Evolutionary conservation across 1,140 invertebrate species (phyloP).

Genomic region (Meloidogyne floridensis): DNA sequence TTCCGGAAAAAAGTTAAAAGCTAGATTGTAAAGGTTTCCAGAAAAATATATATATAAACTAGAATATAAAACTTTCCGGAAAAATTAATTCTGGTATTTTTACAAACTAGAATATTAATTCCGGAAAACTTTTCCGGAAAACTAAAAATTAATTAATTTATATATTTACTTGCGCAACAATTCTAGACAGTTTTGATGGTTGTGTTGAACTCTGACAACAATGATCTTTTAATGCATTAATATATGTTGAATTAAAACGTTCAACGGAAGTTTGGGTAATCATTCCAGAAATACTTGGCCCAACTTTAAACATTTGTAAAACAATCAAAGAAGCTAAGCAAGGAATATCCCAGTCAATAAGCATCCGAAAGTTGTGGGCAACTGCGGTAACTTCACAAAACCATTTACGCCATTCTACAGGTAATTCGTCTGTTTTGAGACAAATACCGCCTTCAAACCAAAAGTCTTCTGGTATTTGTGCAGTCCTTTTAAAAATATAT

Average conservation of each 20-base stretch:
- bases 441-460: constrained; percentile 55
- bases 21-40: background rate
- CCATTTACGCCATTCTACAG: constrained; percentile 48
- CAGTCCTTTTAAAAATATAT: constrained; percentile 28
- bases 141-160: background rate
- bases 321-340: constrained; percentile 57
- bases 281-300: constrained; percentile 44
- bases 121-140: background rate
- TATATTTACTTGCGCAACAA: constrained; percentile 56
- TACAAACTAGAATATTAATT: background rate
- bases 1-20: no score
- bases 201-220: constrained; percentile 50
- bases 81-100: background rate
- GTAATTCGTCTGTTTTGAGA: constrained; percentile 33
- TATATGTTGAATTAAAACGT: constrained; percentile 58
- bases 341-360: constrained; percentile 59
- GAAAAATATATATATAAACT: background rate
- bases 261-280: constrained; percentile 47
- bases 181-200: constrained; percentile 59
- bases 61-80: background rate
- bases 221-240: constrained; percentile 65
- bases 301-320: constrained; percentile 52
- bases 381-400: constrained; percentile 47
- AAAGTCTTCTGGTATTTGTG: constrained; percentile 38
- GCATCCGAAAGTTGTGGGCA: constrained; percentile 38